A percentile compares a stretch with the other conserved stretches of the same genome.
These are phyloP conservation scores for Hanleya hanleyi DNA, from an alignment of 2,888 invertebrate species.

Conservation along the genomic window DNA sequence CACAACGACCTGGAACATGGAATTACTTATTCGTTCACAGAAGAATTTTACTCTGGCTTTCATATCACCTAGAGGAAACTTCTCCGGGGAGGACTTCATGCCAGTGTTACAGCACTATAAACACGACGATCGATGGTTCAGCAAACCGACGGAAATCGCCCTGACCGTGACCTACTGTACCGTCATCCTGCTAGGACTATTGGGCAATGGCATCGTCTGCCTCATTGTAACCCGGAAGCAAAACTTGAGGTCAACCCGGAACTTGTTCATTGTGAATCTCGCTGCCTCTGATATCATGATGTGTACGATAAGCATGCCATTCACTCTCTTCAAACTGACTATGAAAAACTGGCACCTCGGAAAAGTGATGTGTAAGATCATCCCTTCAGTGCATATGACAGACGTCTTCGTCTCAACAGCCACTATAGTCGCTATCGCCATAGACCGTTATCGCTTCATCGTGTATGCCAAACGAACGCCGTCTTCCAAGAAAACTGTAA, in stretches of 20 bases:
- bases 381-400: conserved; percentile 57
- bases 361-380: conserved; percentile 37
- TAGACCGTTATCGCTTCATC: conserved; percentile 60
- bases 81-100: conserved; percentile 38
- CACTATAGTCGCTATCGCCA: conserved; percentile 63
- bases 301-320: conserved; percentile 43
- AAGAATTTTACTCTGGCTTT: not conserved
- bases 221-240: conserved; percentile 48
- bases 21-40: no score
- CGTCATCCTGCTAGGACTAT: conserved; percentile 50
- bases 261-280: conserved; percentile 41
- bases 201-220: conserved; percentile 58
- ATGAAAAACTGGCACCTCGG: conserved; percentile 42
- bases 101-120: conserved; percentile 33
- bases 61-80: conserved; percentile 22
- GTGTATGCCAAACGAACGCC: conserved; percentile 39
- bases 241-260: conserved; percentile 43
- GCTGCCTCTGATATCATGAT: conserved; percentile 39
- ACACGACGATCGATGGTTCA: conserved; percentile 46
- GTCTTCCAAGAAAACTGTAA: conserved; percentile 18
- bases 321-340: conserved; percentile 40
- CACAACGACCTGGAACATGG: no score
- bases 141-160: conserved; percentile 40
- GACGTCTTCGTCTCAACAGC: conserved; percentile 66
- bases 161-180: conserved; percentile 50